phyloP scores from a whole-genome alignment of 2,113 vertebrate species.

The Lophius piscatorius region DNA sequence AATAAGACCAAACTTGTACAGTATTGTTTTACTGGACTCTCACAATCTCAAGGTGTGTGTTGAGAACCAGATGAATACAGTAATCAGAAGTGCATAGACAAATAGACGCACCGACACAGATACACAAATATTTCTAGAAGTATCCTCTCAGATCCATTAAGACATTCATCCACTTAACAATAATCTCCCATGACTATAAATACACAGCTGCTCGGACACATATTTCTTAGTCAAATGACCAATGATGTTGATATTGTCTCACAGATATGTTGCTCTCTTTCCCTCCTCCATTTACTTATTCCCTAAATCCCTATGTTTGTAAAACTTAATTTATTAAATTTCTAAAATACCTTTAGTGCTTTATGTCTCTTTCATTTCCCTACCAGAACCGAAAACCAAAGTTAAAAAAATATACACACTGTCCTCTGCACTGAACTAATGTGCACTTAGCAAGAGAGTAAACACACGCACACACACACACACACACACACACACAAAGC shows the following conservation, averaged over 20 bases:
- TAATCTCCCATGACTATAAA: conserved; percentile 25
- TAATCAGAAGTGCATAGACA: too few relatives aligned
- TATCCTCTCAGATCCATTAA: conserved; percentile 31
- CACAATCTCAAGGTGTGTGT: too few relatives aligned
- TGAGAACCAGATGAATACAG: too few relatives aligned
- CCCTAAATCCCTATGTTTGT: conserved; percentile 24
- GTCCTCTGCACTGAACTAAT: conserved; percentile 37
- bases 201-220: conserved; percentile 34
- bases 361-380: conserved; percentile 20
- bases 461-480: conserved; percentile 28
- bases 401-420: conserved; percentile 36
- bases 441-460: conserved; percentile 30
- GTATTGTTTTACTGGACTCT: too few relatives aligned
- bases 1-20: too few relatives aligned
- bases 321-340: conserved; percentile 33
- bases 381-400: conserved; percentile 48
- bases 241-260: conserved; percentile 56
- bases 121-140: too few relatives aligned
- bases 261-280: conserved; percentile 63
- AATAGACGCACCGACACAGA: too few relatives aligned
- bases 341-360: conserved; percentile 43
- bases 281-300: conserved; percentile 20
- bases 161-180: conserved; percentile 19
- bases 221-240: conserved; percentile 28
- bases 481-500: conserved; percentile 3